A percentile compares a stretch with the other conserved stretches of the same genome.
Conservation (phyloP, 2,797 vertebrate species). For the Bufotes viridis region DNA sequence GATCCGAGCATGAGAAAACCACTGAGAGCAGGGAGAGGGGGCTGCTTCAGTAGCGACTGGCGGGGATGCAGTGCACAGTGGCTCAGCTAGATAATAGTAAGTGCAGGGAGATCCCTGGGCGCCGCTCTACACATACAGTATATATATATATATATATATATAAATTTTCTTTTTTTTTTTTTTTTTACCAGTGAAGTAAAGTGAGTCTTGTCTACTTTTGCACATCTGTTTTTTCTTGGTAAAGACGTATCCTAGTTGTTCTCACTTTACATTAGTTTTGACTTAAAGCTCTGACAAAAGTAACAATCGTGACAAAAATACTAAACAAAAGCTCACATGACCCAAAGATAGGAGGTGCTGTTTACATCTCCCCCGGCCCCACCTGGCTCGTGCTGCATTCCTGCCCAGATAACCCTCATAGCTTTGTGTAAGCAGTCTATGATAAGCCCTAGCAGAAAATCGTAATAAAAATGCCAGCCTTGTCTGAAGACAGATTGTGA, state of each 20-base stretch:
- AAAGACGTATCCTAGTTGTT: background rate
- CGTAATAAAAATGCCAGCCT: background rate
- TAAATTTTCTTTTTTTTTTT: too few relatives aligned
- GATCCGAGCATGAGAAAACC: too few relatives aligned
- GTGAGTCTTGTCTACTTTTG: background rate
- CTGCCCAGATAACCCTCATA: conserved; percentile 31
- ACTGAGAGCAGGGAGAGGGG: too few relatives aligned
- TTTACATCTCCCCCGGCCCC: conserved; percentile 22
- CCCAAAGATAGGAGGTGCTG: background rate
- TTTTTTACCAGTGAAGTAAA: rapidly evolving
- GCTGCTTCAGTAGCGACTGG: too few relatives aligned
- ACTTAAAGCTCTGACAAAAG: background rate
- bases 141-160: too few relatives aligned
- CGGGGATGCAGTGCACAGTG: too few relatives aligned
- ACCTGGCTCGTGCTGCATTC: conserved; percentile 9
- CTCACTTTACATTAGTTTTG: background rate
- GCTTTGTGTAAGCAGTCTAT: background rate
- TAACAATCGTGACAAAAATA: conserved; percentile 21
- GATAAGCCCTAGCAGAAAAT: background rate
- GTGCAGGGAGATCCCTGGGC: too few relatives aligned
- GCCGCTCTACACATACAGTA: too few relatives aligned
- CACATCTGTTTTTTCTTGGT: background rate
- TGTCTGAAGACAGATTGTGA: background rate
- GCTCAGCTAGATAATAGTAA: too few relatives aligned
- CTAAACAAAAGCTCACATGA: conserved; percentile 2